phyloP scores from a whole-genome alignment of 2,797 vertebrate species.

The Pangasius krempfi region DNA sequence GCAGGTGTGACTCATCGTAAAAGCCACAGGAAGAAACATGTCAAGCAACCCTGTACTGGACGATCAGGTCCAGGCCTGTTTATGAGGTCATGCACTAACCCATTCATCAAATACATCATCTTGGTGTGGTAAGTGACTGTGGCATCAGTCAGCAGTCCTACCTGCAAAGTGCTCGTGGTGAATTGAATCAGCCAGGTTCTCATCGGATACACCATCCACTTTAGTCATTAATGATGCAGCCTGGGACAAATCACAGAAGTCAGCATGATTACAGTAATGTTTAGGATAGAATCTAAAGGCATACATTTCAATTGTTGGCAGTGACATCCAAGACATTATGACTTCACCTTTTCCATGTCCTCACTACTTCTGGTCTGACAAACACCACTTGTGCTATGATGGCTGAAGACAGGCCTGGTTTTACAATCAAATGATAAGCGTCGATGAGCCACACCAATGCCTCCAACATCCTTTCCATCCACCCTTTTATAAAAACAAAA shows the following conservation, averaged over 20 bases:
- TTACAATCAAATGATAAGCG: slow-evolving; percentile 82
- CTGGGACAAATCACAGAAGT: slow-evolving; percentile 59
- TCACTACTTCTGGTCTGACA: slow-evolving; percentile 79
- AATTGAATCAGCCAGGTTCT: slow-evolving; percentile 82
- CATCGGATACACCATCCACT: slow-evolving; percentile 81
- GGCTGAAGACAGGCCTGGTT: slow-evolving; percentile 74
- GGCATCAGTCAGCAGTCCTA: slow-evolving; percentile 57
- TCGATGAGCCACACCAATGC: slow-evolving; percentile 80
- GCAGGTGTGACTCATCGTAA: slow-evolving; percentile 30
- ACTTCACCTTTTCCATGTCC: slow-evolving; percentile 69
- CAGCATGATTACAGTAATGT: neutral
- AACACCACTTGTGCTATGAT: slow-evolving; percentile 81
- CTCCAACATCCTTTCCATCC: slow-evolving; percentile 86
- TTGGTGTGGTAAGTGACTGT: slow-evolving; percentile 28
- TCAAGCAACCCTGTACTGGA: slow-evolving; percentile 28
- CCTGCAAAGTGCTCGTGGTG: slow-evolving; percentile 87
- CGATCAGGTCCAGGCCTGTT: slow-evolving; percentile 44
- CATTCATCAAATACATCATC: slow-evolving; percentile 34
- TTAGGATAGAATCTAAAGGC: neutral
- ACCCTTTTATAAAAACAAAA: slow-evolving; percentile 74
- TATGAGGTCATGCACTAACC: slow-evolving; percentile 33
- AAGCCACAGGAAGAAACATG: slow-evolving; percentile 10
- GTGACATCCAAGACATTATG: neutral
- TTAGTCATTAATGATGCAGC: slow-evolving; percentile 76
- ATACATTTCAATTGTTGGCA: neutral